These are phyloP conservation scores for Hirundichthys speculiger DNA, from an alignment of 2,113 vertebrate genomes.

Conservation along the genomic window DNA sequence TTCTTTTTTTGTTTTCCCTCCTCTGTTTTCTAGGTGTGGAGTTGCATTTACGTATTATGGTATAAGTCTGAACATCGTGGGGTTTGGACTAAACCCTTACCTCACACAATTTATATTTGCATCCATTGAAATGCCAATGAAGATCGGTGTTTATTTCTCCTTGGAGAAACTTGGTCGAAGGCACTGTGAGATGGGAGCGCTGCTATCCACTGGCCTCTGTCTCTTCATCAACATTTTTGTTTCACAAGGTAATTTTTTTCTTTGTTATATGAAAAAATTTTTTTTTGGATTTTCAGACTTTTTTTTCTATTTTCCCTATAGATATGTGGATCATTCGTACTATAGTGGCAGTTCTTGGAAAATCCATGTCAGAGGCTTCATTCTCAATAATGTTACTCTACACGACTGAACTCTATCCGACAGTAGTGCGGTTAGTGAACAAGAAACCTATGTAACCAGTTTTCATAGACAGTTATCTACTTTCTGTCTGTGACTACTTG, in stretches of 20 bases:
- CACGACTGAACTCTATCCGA: constrained; percentile 90
- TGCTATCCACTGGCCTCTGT: constrained; percentile 73
- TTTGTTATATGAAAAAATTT: not conserved
- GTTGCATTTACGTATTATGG: constrained; percentile 82
- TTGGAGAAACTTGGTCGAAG: constrained; percentile 72
- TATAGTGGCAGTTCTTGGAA: constrained; percentile 80
- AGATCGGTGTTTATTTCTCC: constrained; percentile 69
- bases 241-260: constrained; percentile 70
- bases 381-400: constrained; percentile 86
- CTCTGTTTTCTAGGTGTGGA: constrained; percentile 72
- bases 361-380: constrained; percentile 86
- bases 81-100: constrained; percentile 76
- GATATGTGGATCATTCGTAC: constrained; percentile 77
- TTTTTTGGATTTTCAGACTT: not conserved
- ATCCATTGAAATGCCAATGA: constrained; percentile 76
- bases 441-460: not conserved
- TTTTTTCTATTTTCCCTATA: constrained; percentile 37
- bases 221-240: constrained; percentile 81
- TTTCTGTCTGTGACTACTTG: not conserved
- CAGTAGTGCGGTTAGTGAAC: constrained; percentile 84
- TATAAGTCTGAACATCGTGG: constrained; percentile 78
- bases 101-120: constrained; percentile 77
- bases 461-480: too few relatives aligned
- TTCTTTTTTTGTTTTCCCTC: not conserved
- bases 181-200: constrained; percentile 34